Evolutionary conservation across 2,797 vertebrate species (phyloP).

Genomic region (Notolabrus celidotus): DNA sequence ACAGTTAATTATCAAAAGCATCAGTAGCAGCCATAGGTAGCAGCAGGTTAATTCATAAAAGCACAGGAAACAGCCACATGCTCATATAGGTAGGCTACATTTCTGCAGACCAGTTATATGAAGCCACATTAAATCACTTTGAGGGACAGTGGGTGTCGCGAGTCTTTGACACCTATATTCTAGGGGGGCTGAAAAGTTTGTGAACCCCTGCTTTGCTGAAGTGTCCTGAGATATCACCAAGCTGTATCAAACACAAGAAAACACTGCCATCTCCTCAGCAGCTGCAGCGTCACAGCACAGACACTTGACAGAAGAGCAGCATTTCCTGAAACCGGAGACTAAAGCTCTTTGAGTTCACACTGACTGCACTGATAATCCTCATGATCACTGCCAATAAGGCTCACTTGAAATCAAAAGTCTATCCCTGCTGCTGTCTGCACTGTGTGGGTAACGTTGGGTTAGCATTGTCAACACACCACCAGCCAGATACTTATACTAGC

Average conservation of each 20-base stretch:
- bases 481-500: conserved; percentile 68
- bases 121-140: no score
- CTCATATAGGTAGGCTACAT: no score
- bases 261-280: conserved; percentile 14
- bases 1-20: no score
- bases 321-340: conserved; percentile 65
- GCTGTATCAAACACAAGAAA: background rate
- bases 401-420: background rate
- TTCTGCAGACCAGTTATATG: no score
- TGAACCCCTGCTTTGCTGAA: no score
- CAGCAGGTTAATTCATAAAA: no score
- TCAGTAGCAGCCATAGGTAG: no score
- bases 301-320: conserved; percentile 29
- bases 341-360: conserved; percentile 28
- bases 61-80: no score
- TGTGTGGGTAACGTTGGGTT: conserved; percentile 40
- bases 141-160: no score
- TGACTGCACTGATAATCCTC: conserved; percentile 24
- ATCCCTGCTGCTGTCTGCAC: background rate
- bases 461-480: conserved; percentile 49
- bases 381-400: conserved; percentile 4
- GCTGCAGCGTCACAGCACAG: conserved; percentile 43
- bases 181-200: no score
- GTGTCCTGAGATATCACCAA: background rate
- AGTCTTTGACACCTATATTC: no score